These are phyloP conservation scores for Xestia rhomboidea DNA, from an alignment of 2,888 invertebrate species.

Conservation along the genomic window DNA sequence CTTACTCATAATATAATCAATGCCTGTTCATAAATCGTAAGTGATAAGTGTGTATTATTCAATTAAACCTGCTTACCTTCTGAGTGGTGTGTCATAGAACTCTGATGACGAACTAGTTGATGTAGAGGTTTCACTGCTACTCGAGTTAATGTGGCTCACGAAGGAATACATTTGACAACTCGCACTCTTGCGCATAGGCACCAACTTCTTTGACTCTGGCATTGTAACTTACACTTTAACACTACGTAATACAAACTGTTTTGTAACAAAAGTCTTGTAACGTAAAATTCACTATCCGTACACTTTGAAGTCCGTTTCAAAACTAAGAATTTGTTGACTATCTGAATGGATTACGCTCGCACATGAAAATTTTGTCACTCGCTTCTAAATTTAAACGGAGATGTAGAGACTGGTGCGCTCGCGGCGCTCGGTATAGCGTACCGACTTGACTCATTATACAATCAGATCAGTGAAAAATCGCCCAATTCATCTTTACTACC, in stretches of 20 bases:
- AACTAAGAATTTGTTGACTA: constrained; percentile 71
- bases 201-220: constrained; percentile 60
- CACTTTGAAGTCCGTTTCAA: constrained; percentile 66
- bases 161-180: constrained; percentile 79
- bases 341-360: constrained; percentile 62
- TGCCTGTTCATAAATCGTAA: not conserved
- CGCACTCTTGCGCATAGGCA: constrained; percentile 75
- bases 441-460: constrained; percentile 77
- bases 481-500: constrained; percentile 65
- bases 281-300: constrained; percentile 50
- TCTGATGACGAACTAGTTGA: constrained; percentile 81
- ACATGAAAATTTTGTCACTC: constrained; percentile 81
- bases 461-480: constrained; percentile 75
- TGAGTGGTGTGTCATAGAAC: constrained; percentile 80
- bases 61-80: constrained; percentile 75
- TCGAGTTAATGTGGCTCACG: constrained; percentile 73
- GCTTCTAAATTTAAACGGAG: constrained; percentile 83
- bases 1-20: too few species aligned
- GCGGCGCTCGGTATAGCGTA: constrained; percentile 68
- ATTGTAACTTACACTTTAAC: constrained; percentile 57
- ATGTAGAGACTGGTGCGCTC: constrained; percentile 67
- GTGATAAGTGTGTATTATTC: not conserved
- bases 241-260: constrained; percentile 46
- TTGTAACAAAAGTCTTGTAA: constrained; percentile 35
- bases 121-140: constrained; percentile 81